Evolutionary conservation across 2,113 vertebrate species (phyloP).

Genomic region (Syrrhaptes paradoxus): DNA sequence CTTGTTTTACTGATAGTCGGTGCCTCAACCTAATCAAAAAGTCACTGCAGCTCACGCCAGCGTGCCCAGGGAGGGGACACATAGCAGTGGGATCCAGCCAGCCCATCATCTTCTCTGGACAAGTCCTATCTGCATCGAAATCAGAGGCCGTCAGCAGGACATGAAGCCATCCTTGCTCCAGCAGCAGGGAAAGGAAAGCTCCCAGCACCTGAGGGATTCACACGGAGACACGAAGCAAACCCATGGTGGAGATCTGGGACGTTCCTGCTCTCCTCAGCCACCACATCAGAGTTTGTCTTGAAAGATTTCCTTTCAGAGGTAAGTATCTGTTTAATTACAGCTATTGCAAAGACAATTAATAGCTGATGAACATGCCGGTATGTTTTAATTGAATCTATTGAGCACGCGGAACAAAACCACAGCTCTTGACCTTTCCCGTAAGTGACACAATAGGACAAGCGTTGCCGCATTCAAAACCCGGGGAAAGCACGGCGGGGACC

Average conservation of each 20-base stretch:
- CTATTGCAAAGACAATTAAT: constrained; percentile 49
- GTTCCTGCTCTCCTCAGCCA: neutral
- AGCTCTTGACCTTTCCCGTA: constrained; percentile 54
- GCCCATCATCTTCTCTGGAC: neutral
- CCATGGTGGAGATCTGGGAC: neutral
- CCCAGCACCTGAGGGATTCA: neutral
- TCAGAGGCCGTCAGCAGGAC: accelerated
- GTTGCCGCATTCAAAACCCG: neutral
- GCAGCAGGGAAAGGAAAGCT: neutral
- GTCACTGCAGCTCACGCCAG: neutral
- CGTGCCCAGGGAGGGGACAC: accelerated
- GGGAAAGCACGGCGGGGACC: neutral
- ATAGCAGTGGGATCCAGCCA: neutral
- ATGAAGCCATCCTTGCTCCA: neutral
- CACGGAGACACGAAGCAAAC: neutral
- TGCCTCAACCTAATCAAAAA: neutral
- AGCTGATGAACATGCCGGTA: constrained; percentile 48
- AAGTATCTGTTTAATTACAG: constrained; percentile 58
- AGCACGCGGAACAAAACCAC: constrained; percentile 44
- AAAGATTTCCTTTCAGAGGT: constrained; percentile 22
- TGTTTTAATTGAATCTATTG: constrained; percentile 58
- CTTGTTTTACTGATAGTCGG: neutral
- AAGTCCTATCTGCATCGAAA: neutral
- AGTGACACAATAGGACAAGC: constrained; percentile 36
- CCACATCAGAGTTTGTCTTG: neutral